Base-by-base conservation (phyloP, 2,797 vertebrate species). In the Phrynocephalus forsythii region DNA sequence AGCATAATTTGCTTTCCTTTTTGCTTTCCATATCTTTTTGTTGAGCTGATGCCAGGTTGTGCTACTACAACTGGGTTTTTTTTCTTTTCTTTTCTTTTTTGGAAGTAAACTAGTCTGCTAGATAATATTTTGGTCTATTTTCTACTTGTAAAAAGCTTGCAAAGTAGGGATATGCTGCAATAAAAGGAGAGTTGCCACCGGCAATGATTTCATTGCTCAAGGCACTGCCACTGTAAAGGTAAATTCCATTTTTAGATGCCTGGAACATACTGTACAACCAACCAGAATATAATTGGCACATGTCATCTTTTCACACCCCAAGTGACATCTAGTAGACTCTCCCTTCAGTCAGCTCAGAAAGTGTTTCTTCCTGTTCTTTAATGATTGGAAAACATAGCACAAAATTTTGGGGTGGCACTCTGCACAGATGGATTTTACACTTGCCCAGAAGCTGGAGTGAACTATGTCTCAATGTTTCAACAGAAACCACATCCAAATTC, bases 221-320 rank as follows among this genome's bases (percentile, higher is more conserved):
- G 73, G 78, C 77, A 69, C 67, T 80, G 67, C 69, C 84, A 10
- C 56, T 91, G 77, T 86, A 87, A 92, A 94, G 73, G 72, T 75
- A 85, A 82, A 85, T 93, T 92, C 91, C 83, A 84, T 91, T 95
- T 95, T 90, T 92, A 90, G 78, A 85, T 89, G 86, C 66, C 15
- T 90, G 72, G 85, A 90, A 87, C 30, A 91, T 86, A 83, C 82
- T 91, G 50, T 79, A 73, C 33, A 22, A 90, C 82, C 71, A 75
- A 87, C 68, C 0, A 80, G 79, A 48, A 82, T 72, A 85, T 75
- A 66, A 85, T 8, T 83, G 71, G 20, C 60, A 77, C 44, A 2
- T 67, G 11, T 84, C 78, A 86, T 87, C 87, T 92, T 92, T 84
- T 85, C 86, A 80, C 72, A 60, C 50, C 79, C 28, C 79, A 94